Evolutionary conservation across 1,140 invertebrate species (phyloP).

Genomic region (Uloborus diversus): DNA sequence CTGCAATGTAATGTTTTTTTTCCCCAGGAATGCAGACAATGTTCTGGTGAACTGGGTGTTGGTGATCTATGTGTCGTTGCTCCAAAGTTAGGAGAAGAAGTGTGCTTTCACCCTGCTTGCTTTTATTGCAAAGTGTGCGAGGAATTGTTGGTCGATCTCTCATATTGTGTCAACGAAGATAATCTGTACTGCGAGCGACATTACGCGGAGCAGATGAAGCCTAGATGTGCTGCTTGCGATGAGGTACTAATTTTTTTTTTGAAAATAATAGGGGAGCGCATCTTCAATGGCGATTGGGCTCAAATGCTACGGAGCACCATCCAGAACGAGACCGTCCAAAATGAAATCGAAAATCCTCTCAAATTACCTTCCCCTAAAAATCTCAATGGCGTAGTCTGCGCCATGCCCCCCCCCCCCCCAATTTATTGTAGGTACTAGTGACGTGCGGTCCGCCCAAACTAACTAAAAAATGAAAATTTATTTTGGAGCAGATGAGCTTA

Average conservation of each 20-base stretch:
- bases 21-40: constrained; percentile 73
- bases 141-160: constrained; percentile 89
- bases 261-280: neutral
- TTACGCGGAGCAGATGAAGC: constrained; percentile 91
- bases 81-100: constrained; percentile 74
- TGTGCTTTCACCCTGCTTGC: constrained; percentile 86
- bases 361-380: too few species aligned
- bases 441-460: too few species aligned
- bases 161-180: constrained; percentile 89
- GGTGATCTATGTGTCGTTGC: constrained; percentile 77
- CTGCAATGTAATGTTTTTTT: too few species aligned
- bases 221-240: constrained; percentile 91
- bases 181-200: constrained; percentile 90
- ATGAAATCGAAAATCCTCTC: too few species aligned
- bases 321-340: too few species aligned
- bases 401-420: too few species aligned
- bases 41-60: constrained; percentile 71
- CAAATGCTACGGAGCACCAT: too few species aligned
- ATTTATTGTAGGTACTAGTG: too few species aligned
- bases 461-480: too few species aligned
- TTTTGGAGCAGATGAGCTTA: too few species aligned
- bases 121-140: constrained; percentile 86
- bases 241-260: constrained; percentile 73
- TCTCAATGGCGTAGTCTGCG: too few species aligned
- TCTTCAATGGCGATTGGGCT: too few species aligned